phyloP scores from a whole-genome alignment of 1,140 invertebrate genomes.

The Physella acuta region DNA sequence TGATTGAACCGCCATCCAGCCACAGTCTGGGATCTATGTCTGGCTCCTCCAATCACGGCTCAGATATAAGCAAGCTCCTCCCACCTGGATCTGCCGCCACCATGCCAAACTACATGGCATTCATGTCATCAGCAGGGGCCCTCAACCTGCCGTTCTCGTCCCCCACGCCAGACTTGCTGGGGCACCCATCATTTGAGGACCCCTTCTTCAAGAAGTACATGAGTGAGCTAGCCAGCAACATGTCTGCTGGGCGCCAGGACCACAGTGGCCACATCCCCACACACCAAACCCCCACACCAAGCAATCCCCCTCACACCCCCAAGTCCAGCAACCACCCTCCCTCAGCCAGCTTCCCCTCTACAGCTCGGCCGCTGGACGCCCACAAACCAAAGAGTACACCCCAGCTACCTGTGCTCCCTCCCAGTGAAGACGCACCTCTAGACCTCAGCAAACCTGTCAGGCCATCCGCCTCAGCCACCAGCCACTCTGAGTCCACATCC shows the following conservation, averaged over 20 bases:
- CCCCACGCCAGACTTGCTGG: constrained; percentile 6
- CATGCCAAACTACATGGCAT: constrained; percentile 54
- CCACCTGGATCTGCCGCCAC: constrained; percentile 44
- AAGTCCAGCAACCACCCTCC: constrained; percentile 26
- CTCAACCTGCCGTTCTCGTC: constrained; percentile 11
- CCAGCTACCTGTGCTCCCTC: constrained; percentile 9
- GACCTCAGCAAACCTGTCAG: constrained; percentile 84
- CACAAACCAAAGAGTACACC: constrained; percentile 24
- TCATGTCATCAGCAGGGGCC: constrained; percentile 37
- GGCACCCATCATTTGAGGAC: constrained; percentile 67
- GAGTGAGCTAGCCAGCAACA: constrained; percentile 59
- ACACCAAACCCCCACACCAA: not conserved
- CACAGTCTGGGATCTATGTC: constrained; percentile 50
- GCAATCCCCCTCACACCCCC: constrained; percentile 20
- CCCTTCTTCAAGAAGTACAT: constrained; percentile 89
- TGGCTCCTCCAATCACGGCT: constrained; percentile 17
- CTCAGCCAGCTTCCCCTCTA: constrained; percentile 7
- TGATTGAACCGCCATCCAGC: constrained; percentile 68
- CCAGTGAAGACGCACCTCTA: constrained; percentile 73
- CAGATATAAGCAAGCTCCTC: constrained; percentile 66
- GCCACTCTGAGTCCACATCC: not conserved
- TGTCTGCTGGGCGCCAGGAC: constrained; percentile 13
- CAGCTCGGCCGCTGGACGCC: constrained; percentile 10
- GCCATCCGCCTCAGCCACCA: constrained; percentile 12
- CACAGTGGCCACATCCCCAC: constrained; percentile 13